These are phyloP conservation scores for Babylonia areolata DNA, from an alignment of 1,140 invertebrate species.

Conservation along the genomic window DNA sequence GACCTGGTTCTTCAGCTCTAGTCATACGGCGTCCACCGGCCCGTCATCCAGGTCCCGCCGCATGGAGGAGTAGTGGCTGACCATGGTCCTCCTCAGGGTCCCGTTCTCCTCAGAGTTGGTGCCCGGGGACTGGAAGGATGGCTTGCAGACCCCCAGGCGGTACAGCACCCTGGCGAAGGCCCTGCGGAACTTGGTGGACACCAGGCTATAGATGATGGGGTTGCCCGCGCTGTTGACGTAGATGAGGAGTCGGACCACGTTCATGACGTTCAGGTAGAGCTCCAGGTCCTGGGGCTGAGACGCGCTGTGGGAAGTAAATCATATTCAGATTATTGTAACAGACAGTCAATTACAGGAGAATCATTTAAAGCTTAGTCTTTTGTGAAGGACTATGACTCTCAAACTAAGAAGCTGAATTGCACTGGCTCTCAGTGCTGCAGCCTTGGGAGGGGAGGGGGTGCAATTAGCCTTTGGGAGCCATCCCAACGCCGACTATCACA, in stretches of 20 bases:
- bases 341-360: too few relatives aligned
- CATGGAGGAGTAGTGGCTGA: constrained; percentile 47
- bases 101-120: constrained; percentile 37
- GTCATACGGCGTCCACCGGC: constrained; percentile 18
- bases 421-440: too few relatives aligned
- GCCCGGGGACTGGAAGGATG: not conserved
- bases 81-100: constrained; percentile 17
- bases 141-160: constrained; percentile 30
- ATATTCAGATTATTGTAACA: too few relatives aligned
- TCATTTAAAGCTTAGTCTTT: too few relatives aligned
- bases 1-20: not conserved
- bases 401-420: too few relatives aligned
- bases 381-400: too few relatives aligned
- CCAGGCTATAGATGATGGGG: constrained; percentile 69
- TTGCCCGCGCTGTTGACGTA: constrained; percentile 71
- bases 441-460: too few relatives aligned
- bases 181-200: constrained; percentile 61
- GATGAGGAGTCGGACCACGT: constrained; percentile 81
- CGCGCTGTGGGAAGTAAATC: not conserved
- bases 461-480: too few relatives aligned
- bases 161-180: constrained; percentile 54
- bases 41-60: constrained; percentile 24
- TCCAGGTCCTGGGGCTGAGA: constrained; percentile 77
- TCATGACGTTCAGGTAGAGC: constrained; percentile 90
- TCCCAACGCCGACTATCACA: too few relatives aligned